Base-by-base conservation (phyloP, 2,888 invertebrate species). In the Netelia virgata region DNA sequence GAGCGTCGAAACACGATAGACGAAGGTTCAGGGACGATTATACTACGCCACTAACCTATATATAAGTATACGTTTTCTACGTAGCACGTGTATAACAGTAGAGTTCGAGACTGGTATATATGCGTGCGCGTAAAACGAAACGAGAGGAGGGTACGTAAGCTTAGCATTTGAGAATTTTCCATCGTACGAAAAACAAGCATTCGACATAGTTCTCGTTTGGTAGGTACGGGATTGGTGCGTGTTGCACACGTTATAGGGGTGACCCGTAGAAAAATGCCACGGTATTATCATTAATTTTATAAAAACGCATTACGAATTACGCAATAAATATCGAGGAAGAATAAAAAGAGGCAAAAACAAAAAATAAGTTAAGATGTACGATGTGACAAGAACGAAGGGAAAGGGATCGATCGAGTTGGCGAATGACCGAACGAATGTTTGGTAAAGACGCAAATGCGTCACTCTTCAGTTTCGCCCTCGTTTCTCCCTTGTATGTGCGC, bases 21-120 rank as follows among this genome's bases (percentile, higher is more conserved):
- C 73, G 80, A 72, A 69, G 76, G 76, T 82, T 84, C 82, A 82
- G 81, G 81, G 74, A 74, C 84, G 81, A 73, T 82, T 74, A 59
- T 78, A 43, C 36, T 74, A 55, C 41, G 59, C 41, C 50, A 28
- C 64, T 72, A 57, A 36, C 36, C 36, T 66, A 18, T 6, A 55
- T 55, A 18, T 57, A 18, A 20, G 8, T 57, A 57, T 57, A 18
- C 16, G 16, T 2, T 5, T 28, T 36, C 6, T 36, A 36, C 36
- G 6, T 36, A 36, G 36, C 6, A 36, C 6, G 36, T 36, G 6
- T 57, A 77, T 77, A 77, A 77, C 68, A 69, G 47, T 47, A 50
- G 59, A 61, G 14, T 47, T 50, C 16, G n/a, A 41, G 55, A 76
- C 68, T 63, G n/a, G 23, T 55, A 28, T 36, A 80, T 73, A 69